Evolutionary conservation across 2,797 vertebrate species (phyloP), one percentile per base, ranked within the genome.

Genomic region (Manis pentadactyla): DNA sequence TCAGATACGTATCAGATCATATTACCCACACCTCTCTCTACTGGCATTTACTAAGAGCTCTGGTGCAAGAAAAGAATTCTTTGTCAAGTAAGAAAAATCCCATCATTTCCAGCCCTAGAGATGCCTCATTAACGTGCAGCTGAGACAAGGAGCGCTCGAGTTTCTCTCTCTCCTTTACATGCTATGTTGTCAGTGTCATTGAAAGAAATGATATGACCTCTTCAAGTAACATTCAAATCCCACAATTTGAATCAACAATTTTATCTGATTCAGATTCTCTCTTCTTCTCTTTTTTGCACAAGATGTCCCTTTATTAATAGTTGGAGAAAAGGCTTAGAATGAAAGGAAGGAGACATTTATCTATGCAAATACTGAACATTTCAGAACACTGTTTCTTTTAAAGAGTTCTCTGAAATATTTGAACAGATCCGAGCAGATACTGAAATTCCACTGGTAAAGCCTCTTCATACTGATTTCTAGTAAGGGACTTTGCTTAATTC

Each of bases 1-100:
- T 97, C 97, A 96, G 95, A 97, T 97, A 97, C 96, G 97, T 96
- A 97, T 89, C 94, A 93, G 92, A 94, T 91, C 97, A 42, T 82
- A 71, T 97, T 97, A 82, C 79, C 97, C 46, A 86, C 31, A 63
- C 53, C 34, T 53, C 39, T 92, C 18, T 79, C 49, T 92, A 21
- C 75, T 92, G 93, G 89, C 92, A 92, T 97, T 96, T 97, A 92
- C 86, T 95, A 96, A 97, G 93, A 95, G 85, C 37, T 46, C 77
- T 87, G 83, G 64, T 81, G 66, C 88, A 96, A 97, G 95, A 96
- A 85, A 97, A 68, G 51, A 96, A 94, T 71, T 81, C 92, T 97
- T 97, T 97, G 66, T 94, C 66, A 95, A 95, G 81, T 73, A 93
- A 98, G 78, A 79, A 97, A 97, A 98, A 96, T 95, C 39, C 84